Conservation (phyloP, 1,140 invertebrate species). For the Anastrepha obliqua region DNA sequence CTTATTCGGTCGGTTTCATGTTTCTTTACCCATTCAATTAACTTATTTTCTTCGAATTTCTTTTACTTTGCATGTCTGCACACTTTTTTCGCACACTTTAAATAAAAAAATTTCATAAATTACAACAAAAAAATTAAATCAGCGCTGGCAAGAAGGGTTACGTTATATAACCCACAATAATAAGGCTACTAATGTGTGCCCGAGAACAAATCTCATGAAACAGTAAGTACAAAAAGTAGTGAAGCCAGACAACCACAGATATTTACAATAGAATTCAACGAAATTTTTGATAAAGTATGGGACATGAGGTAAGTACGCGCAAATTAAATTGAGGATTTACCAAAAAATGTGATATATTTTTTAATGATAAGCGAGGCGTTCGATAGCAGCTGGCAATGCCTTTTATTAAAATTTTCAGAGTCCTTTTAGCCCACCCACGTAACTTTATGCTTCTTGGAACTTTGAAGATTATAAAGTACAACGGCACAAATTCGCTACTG, state of each 20-base stretch:
- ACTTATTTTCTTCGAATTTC: constrained; percentile 64
- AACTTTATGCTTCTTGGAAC: too few species aligned
- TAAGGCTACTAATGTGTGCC: constrained; percentile 97
- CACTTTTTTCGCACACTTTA: background rate
- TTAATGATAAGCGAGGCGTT: too few species aligned
- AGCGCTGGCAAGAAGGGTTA: constrained; percentile 95
- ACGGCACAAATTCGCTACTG: too few species aligned
- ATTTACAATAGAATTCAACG: background rate
- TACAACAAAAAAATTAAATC: constrained; percentile 55
- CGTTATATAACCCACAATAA: constrained; percentile 96
- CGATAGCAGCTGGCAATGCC: too few species aligned
- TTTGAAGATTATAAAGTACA: too few species aligned
- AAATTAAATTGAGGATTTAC: background rate
- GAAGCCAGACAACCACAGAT: background rate
- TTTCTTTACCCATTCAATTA: constrained; percentile 63
- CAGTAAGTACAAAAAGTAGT: constrained; percentile 86
- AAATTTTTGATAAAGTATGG: background rate
- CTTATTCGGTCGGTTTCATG: constrained; percentile 52
- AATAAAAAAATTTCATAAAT: background rate
- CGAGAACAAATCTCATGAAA: constrained; percentile 96
- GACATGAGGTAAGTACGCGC: background rate
- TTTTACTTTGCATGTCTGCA: constrained; percentile 58
- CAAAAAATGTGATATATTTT: background rate
- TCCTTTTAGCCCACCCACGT: too few species aligned
- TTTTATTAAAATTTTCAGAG: background rate